Evolutionary conservation across 1,140 invertebrate genomes (phyloP), one percentile per base, ranked within the genome.

Genomic region (Procambarus clarkii): DNA sequence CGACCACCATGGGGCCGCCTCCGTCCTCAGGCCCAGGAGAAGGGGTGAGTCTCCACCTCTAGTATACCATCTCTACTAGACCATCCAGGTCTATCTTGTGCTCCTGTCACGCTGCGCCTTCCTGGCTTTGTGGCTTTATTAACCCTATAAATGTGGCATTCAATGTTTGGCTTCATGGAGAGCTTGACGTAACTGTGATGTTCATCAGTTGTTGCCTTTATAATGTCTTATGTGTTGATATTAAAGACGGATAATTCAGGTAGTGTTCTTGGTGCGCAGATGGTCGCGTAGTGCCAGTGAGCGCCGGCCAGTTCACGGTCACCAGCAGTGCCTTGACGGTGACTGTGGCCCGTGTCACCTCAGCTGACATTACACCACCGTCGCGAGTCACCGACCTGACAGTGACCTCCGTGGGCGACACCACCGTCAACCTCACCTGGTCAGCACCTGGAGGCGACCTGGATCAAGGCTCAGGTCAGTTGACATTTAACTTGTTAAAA

Each of bases 381-480:
- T 93, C 92, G 45, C 80, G 92, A 4, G 84, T 93, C 58, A 93
- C 92, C 7, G 89, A 92, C 86, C 79, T 93, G 34, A 34, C 74
- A 0, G 92, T 93, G 45, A 89, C 78, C 21, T 77, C 64, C 13
- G 24, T 86, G 7, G 85, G 81, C 13, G 60, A 92, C 58, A 90
- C 87, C 24, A 58, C 84, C 4, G 92, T 93, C 54, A 93, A 93
- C 80, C 81, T 93, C 24, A 89, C 90, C 21, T 93, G 92, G 92
- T 79, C 85, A n/a, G 90, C 92, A 8, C 92, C 92, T 18, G 92
- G 92, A 3, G 92, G 92, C 2, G 87, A 93, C 34, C 87, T 93
- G 15, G 92, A 93, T 58, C 91, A 92, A 60, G 92, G 87, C 8
- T 86, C 91, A 93, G 92, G 92, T 93, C 11, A 50, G 78, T 83